phyloP scores from a whole-genome alignment of 2,888 invertebrate species.

The Agriotes lineatus region DNA sequence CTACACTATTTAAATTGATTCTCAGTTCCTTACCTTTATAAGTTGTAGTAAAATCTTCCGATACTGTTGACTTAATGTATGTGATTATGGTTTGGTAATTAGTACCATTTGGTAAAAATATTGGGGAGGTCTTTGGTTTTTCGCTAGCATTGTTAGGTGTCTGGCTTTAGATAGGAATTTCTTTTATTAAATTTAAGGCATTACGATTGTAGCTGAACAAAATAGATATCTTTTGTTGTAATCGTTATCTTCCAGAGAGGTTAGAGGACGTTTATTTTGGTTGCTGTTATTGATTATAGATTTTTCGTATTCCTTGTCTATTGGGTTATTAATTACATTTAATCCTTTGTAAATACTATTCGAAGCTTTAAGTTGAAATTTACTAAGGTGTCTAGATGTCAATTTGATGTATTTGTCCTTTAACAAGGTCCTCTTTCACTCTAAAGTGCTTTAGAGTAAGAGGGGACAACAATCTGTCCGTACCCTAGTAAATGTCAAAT shows the following conservation, averaged over 20 bases:
- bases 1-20: constrained; percentile 17
- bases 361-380: neutral
- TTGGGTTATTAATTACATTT: neutral
- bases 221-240: constrained; percentile 12
- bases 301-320: neutral
- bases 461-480: no score
- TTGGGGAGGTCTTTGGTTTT: constrained; percentile 18
- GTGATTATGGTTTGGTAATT: constrained; percentile 10
- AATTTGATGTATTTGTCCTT: no score
- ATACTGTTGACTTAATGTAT: neutral
- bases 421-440: no score
- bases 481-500: no score
- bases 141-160: neutral
- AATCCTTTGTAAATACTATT: neutral
- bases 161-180: neutral
- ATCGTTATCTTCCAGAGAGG: neutral
- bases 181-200: neutral
- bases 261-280: neutral
- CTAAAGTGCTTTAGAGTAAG: no score
- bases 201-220: neutral
- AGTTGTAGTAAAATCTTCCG: constrained; percentile 11
- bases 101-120: constrained; percentile 11
- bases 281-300: neutral
- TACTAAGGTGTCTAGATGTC: no score
- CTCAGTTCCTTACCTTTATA: constrained; percentile 9